A percentile compares a stretch with the other conserved stretches of the same genome.
Conservation (phyloP, 2,888 invertebrate genomes). For the Epirrhoe tristata region DNA sequence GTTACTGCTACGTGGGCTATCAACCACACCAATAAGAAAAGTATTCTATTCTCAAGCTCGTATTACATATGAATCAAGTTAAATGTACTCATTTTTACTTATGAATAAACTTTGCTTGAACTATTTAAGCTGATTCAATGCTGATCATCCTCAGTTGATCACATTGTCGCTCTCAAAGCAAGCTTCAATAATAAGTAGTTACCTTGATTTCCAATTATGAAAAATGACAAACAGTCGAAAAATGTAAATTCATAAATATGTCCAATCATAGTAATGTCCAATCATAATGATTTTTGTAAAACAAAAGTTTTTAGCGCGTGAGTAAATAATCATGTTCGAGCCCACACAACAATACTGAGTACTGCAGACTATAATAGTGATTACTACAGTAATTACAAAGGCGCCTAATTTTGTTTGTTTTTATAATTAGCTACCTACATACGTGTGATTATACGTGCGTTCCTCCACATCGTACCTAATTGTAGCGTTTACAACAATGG, state of each 20-base stretch:
- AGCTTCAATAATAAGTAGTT: background rate
- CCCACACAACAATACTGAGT: constrained; percentile 21
- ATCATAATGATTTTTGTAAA: background rate
- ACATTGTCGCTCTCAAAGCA: background rate
- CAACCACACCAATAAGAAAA: background rate
- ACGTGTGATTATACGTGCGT: constrained; percentile 36
- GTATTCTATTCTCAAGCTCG: background rate
- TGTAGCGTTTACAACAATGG: constrained; percentile 44
- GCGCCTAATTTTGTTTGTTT: constrained; percentile 38
- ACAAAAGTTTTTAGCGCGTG: constrained; percentile 5
- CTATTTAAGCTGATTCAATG: no score
- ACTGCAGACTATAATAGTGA: constrained; percentile 12
- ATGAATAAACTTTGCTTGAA: no score
- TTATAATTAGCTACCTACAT: constrained; percentile 38
- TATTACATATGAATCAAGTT: background rate
- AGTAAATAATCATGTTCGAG: constrained; percentile 16
- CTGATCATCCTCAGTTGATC: no score
- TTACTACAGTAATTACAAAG: constrained; percentile 26
- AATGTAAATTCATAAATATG: no score
- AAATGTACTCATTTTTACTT: background rate
- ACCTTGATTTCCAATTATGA: no score
- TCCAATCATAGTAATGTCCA: no score
- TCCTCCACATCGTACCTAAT: constrained; percentile 38
- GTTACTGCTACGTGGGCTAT: constrained; percentile 19
- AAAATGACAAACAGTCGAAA: no score